phyloP scores from a whole-genome alignment of 1,140 invertebrate genomes.

The Danaus plexippus region DNA sequence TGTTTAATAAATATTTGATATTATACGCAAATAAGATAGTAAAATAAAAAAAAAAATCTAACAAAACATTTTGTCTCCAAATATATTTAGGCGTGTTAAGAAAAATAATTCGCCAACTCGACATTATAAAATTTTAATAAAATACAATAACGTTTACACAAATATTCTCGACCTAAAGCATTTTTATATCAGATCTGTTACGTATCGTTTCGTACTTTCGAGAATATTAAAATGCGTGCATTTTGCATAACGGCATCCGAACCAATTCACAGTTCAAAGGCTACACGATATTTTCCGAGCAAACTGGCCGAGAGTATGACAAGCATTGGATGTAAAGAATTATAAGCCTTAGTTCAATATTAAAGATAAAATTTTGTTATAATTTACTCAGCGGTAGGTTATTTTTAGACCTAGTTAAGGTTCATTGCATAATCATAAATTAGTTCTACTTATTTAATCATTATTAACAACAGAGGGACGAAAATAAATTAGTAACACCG shows the following conservation, averaged over 20 bases:
- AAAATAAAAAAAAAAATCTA: too few relatives aligned
- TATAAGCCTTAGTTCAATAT: too few relatives aligned
- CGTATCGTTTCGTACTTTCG: background rate
- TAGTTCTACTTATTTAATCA: constrained; percentile 10
- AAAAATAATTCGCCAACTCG: too few relatives aligned
- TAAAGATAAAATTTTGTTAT: too few relatives aligned
- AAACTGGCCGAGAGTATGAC: constrained; percentile 21
- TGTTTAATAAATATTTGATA: too few relatives aligned
- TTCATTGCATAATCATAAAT: background rate
- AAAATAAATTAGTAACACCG: constrained; percentile 26
- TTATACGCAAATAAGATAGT: too few relatives aligned
- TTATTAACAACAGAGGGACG: constrained; percentile 10
- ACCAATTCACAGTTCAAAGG: constrained; percentile 31
- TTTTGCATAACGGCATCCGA: constrained; percentile 21
- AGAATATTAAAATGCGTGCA: background rate
- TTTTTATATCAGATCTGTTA: background rate
- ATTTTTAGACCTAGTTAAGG: background rate
- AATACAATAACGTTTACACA: too few relatives aligned
- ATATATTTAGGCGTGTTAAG: too few relatives aligned
- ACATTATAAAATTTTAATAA: too few relatives aligned
- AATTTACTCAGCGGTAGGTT: too few relatives aligned
- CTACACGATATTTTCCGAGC: constrained; percentile 26
- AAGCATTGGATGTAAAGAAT: constrained; percentile 3
- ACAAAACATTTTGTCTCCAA: too few relatives aligned
- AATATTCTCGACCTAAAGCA: too few relatives aligned